These are phyloP conservation scores for Terebella lapidaria DNA, from an alignment of 2,888 invertebrate genomes.

Conservation along the genomic window DNA sequence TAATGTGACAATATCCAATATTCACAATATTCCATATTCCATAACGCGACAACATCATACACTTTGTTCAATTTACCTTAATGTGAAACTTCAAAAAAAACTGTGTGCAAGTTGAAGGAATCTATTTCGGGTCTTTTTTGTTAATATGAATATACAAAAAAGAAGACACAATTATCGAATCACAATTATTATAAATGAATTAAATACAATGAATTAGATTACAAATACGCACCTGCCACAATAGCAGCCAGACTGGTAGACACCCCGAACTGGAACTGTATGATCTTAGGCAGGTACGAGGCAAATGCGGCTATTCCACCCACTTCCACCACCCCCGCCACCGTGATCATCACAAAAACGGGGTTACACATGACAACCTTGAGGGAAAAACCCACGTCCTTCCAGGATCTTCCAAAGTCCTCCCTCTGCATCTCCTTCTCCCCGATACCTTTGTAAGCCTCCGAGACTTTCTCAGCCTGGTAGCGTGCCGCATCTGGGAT, in stretches of 20 bases:
- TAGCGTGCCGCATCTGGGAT: background rate
- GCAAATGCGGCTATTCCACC: slow-evolving; percentile 5
- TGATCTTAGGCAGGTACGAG: slow-evolving; percentile 5
- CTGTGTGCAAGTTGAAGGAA: too few species aligned
- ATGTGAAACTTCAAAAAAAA: too few species aligned
- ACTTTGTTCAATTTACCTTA: too few species aligned
- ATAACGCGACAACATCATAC: too few species aligned
- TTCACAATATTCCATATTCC: too few species aligned
- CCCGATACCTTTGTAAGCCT: slow-evolving; percentile 5
- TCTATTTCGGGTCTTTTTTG: too few species aligned
- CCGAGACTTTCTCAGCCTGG: too few species aligned
- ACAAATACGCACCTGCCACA: slow-evolving; percentile 1
- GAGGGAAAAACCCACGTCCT: background rate
- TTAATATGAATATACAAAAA: too few species aligned
- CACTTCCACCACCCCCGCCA: background rate
- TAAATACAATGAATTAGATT: too few species aligned
- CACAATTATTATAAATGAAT: too few species aligned
- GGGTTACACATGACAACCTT: slow-evolving; percentile 5
- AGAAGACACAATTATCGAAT: too few species aligned
- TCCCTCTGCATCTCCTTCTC: background rate
- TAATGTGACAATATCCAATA: too few species aligned
- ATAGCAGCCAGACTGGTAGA: background rate
- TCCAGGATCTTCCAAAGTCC: slow-evolving; percentile 6
- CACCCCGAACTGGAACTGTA: slow-evolving; percentile 9
- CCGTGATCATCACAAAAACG: background rate